Base-by-base conservation (phyloP, 2,797 vertebrate species). In the Coendou prehensilis region DNA sequence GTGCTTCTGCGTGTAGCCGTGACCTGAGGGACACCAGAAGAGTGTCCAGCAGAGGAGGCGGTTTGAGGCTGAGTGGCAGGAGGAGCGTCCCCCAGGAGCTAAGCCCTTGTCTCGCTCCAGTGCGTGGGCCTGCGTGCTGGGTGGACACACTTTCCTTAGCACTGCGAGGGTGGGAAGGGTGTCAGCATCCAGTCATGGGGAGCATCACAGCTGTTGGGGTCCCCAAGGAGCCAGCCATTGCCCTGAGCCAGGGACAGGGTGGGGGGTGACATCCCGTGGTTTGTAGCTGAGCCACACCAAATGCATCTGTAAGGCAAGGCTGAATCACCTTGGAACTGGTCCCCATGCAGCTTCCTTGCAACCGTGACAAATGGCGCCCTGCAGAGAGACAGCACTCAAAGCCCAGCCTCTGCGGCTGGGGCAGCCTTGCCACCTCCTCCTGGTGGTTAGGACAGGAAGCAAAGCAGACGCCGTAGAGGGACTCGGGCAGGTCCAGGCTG, bases 261-360 rank as follows among this genome's bases (percentile, higher is more conserved):
- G 33, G 71, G 54, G 9, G 76, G 50, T 64, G 30, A 50, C 67
- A 37, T 47, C 33, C 47, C 17, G 52, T 17, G 2, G 4, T 67
- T 57, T 57, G 10, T 17, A 22, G n/a, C 87, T 63, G 10, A 57
- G 78, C 45, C 47, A 10, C 45, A 18, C 22, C 17, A 17, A 1
- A 28, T 52, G 28, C n/a, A 52, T 80, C 78, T 41, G 33, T 9
- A 50, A 9, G 20, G 90, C 47, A n/a, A n/a, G 79, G 54, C 18
- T 61, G 50, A 52, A 71, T 91, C 87, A 71, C 92, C 84, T 76
- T 79, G 92, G 63, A 23, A 41, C 50, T 71, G 71, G 61, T 41
- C 63, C 45, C 78, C 30, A 4, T 26, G 20, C 0, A 17, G 15
- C 59, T 81, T 94, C 75, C 54, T n/a, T 47, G 41, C 2, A n/a